phyloP scores from a whole-genome alignment of 1,140 invertebrate genomes.

The Saxidomus purpurata region DNA sequence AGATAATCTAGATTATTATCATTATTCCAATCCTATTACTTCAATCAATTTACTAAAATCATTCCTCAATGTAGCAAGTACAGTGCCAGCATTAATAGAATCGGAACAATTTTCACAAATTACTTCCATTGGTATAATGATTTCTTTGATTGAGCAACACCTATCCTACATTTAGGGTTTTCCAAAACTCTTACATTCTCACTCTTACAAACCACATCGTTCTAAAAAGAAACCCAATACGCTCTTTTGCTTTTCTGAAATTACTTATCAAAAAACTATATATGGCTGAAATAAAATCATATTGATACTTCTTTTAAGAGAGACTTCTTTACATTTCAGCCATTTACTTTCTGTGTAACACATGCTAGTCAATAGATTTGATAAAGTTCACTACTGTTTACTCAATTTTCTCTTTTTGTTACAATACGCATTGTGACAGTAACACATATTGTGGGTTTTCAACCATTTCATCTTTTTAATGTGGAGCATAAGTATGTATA shows the following conservation, averaged over 20 bases:
- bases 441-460: background rate
- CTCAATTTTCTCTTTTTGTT: conserved; percentile 19
- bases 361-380: background rate
- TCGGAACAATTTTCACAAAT: background rate
- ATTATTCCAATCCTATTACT: too few species aligned
- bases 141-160: background rate
- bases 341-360: conserved; percentile 12
- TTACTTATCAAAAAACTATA: background rate
- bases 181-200: conserved; percentile 5
- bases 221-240: conserved; percentile 4
- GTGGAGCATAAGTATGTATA: background rate
- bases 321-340: conserved; percentile 5
- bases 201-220: background rate
- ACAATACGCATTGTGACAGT: background rate
- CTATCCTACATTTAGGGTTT: conserved; percentile 27
- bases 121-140: conserved; percentile 16
- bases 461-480: conserved; percentile 22
- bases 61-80: background rate
- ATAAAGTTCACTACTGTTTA: conserved; percentile 14
- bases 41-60: conserved; percentile 22
- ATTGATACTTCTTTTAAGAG: background rate
- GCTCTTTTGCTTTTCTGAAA: background rate
- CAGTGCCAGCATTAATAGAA: background rate
- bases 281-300: background rate
- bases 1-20: too few species aligned